These are phyloP conservation scores for Nomada ruficornis DNA, from an alignment of 2,888 invertebrate genomes.

Conservation along the genomic window DNA sequence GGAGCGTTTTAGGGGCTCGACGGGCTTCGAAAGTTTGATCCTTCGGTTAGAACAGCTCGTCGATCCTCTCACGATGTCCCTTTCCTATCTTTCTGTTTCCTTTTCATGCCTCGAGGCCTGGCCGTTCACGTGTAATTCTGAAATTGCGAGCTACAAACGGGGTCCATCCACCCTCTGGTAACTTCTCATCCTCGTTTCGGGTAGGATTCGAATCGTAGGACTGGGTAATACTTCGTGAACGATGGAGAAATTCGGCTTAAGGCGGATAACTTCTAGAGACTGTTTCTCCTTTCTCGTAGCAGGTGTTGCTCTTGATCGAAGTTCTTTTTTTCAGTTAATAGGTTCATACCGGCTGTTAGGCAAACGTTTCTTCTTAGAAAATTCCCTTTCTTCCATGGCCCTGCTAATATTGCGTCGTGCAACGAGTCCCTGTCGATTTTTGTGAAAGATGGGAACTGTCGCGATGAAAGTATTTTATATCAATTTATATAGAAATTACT, in stretches of 20 bases:
- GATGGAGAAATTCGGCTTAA: not conserved
- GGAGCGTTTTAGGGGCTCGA: constrained; percentile 7
- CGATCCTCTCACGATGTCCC: not conserved
- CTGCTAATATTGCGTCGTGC: too few relatives aligned
- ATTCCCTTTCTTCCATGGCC: too few relatives aligned
- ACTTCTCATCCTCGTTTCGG: not conserved
- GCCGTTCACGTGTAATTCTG: constrained; percentile 26
- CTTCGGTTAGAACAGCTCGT: not conserved
- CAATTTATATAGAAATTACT: too few relatives aligned
- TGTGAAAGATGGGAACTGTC: too few relatives aligned
- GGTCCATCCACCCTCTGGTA: not conserved
- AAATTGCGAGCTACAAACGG: constrained; percentile 1
- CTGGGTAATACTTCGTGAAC: not conserved
- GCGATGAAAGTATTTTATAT: too few relatives aligned
- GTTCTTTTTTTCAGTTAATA: too few relatives aligned
- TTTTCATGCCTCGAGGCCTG: not conserved
- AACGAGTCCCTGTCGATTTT: too few relatives aligned
- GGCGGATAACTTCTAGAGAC: constrained; percentile 2
- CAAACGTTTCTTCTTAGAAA: too few relatives aligned
- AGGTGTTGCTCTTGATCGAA: too few relatives aligned
- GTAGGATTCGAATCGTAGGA: not conserved
- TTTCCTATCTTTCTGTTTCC: not conserved
- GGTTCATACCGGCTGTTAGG: too few relatives aligned
- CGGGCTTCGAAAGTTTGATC: constrained; percentile 17
- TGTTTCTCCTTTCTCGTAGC: not conserved